Base-by-base conservation (phyloP, 2,797 vertebrate species). In the Sebastes glaucus region DNA sequence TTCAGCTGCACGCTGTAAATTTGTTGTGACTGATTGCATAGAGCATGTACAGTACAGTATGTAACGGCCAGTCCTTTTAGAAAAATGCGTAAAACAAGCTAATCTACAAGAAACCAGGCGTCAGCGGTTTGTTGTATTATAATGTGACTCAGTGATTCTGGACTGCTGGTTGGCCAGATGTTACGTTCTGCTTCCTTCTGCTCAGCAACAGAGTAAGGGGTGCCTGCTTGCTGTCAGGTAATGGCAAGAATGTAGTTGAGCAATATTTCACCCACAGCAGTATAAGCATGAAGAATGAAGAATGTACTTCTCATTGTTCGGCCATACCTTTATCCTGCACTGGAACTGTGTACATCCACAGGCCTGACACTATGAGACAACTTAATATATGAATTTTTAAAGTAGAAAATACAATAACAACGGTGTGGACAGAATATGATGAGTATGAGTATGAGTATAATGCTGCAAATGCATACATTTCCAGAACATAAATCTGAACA, bases 81-180 rank as follows among this genome's bases (percentile, higher is more conserved):
- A 57, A 60, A 68, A 67, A 59, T 25, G 20, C 62, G 23, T 76
- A 22, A 74, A 69, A 55, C 33, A 46, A 30, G 10, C 20, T 22
- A 62, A 38, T 49, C 35, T 28, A 2, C 56, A 38, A 20, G n/a
- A 49, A 69, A 74, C 7, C 27, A 9, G 13, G 11, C 60, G 11
- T 62, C 66, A 66, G 27, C 4, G 1, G 35, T 49, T 10, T 64
- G 13, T 55, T 6, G 6, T 18, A 6, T n/a, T 46, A 13, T 32
- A 25, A 62, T 55, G 23, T 23, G 2, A 60, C n/a, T 80, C 11
- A 4, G 18, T 55, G 35, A 32, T 2, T 77, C 38, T 30, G 62
- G 22, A 32, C 22, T 42, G 55, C 57, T 57, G 53, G 9, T 69
- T 20, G 46, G 63, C 49, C 83, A 78, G 74, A 81, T 71, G 83